These are phyloP conservation scores for Pristionchus mayeri DNA, from an alignment of 2,888 invertebrate genomes.

Conservation along the genomic window DNA sequence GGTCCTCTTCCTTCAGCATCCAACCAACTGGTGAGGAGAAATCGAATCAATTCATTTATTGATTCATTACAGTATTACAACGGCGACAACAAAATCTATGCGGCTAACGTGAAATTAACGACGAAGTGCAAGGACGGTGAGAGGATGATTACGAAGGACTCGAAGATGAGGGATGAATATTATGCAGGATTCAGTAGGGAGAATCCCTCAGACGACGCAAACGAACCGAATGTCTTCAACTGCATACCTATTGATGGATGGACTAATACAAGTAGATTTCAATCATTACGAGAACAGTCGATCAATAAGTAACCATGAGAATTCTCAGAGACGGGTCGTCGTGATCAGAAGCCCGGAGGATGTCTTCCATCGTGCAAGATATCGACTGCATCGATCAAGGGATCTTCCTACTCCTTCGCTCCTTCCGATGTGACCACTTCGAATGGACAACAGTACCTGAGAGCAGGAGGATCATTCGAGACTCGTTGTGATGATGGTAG, in stretches of 20 bases:
- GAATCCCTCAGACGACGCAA: not conserved
- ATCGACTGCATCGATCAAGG: not conserved
- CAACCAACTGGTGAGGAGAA: not conserved
- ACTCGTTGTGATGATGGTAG: constrained; percentile 11
- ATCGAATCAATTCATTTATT: not conserved
- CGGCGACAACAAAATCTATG: constrained; percentile 16
- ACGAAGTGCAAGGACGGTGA: constrained; percentile 42
- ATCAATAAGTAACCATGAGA: not conserved
- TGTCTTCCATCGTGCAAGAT: constrained; percentile 38
- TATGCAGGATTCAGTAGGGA: constrained; percentile 12
- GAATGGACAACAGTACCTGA: constrained; percentile 5
- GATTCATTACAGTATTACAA: constrained; percentile 41
- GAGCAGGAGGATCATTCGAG: not conserved
- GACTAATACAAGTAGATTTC: constrained; percentile 20
- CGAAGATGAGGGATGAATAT: no score
- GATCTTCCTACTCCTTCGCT: not conserved
- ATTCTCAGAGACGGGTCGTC: constrained; percentile 26
- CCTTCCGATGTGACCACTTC: not conserved
- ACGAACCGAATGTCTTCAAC: constrained; percentile 21
- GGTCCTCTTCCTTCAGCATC: not conserved
- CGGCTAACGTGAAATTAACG: not conserved
- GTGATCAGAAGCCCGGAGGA: constrained; percentile 29
- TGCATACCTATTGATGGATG: constrained; percentile 14
- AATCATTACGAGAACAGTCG: constrained; percentile 6
- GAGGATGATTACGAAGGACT: not conserved